Conservation (phyloP, 2,888 invertebrate species). For the Baronia brevicornis region DNA sequence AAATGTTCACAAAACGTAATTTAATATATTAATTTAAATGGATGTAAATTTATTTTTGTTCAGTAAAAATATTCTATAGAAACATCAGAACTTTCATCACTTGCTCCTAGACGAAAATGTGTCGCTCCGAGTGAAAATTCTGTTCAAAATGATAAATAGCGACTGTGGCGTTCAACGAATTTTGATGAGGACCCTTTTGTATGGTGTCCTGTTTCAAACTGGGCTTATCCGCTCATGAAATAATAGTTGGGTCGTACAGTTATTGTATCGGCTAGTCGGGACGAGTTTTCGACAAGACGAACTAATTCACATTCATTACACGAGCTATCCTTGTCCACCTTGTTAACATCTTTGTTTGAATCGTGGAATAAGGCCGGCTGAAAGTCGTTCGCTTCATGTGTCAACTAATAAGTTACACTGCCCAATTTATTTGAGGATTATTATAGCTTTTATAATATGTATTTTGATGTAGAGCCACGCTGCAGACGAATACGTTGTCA, state of each 20-base stretch:
- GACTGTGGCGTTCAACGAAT: constrained; percentile 54
- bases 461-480: no score
- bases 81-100: constrained; percentile 12
- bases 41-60: no score
- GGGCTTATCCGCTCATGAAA: constrained; percentile 55
- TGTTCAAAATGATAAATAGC: constrained; percentile 67
- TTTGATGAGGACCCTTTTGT: constrained; percentile 67
- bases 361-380: no score
- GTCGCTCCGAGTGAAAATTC: constrained; percentile 62
- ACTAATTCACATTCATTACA: constrained; percentile 16
- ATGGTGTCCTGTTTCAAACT: constrained; percentile 68
- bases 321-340: constrained; percentile 10
- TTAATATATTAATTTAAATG: no score
- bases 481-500: no score
- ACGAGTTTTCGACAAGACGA: constrained; percentile 11
- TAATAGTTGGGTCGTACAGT: constrained; percentile 48
- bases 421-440: no score
- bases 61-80: no score
- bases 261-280: constrained; percentile 16
- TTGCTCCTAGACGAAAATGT: constrained; percentile 33
- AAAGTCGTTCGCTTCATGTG: no score
- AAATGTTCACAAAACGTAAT: no score
- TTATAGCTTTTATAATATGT: no score
- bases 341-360: constrained; percentile 7
- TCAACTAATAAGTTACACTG: no score